Evolutionary conservation across 2,888 invertebrate genomes (phyloP).

Genomic region (Drosophila antonietae): DNA sequence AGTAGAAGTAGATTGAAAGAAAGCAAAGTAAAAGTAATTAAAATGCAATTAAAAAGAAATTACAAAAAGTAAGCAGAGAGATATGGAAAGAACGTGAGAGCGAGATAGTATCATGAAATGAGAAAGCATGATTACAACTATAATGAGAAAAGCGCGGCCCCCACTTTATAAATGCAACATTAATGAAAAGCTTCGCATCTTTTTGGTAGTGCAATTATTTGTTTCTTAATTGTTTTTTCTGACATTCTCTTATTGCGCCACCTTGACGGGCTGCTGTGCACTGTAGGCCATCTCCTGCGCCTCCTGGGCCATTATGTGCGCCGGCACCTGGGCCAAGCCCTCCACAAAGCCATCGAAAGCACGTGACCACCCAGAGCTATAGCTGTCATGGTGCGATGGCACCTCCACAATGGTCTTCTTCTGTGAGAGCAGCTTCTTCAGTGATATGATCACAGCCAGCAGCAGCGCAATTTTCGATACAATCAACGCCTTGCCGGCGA

Average conservation of each 20-base stretch:
- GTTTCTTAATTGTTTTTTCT: not conserved
- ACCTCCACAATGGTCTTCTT: constrained; percentile 90
- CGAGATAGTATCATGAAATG: constrained; percentile 12
- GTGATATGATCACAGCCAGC: constrained; percentile 91
- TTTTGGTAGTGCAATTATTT: constrained; percentile 21
- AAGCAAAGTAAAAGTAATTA: constrained; percentile 13
- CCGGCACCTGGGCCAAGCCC: constrained; percentile 85
- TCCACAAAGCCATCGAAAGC: constrained; percentile 84
- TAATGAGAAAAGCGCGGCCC: constrained; percentile 32
- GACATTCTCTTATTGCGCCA: constrained; percentile 52
- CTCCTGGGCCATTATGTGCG: constrained; percentile 82
- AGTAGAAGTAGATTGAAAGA: constrained; percentile 25
- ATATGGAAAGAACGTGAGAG: constrained; percentile 4
- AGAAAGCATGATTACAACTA: constrained; percentile 32
- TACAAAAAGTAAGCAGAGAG: not conserved
- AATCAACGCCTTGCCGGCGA: constrained; percentile 93
- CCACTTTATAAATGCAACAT: constrained; percentile 62
- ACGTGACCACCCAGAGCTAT: constrained; percentile 87
- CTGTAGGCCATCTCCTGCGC: constrained; percentile 88
- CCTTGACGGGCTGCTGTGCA: constrained; percentile 85
- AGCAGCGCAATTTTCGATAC: constrained; percentile 93
- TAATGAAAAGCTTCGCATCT: constrained; percentile 43
- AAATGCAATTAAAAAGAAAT: constrained; percentile 5
- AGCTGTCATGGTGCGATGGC: constrained; percentile 87
- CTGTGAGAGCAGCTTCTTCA: constrained; percentile 91